Evolutionary conservation across 2,888 invertebrate species (phyloP), one percentile per base, ranked within the genome.

Genomic region (Marasmarcha lunaedactyla): DNA sequence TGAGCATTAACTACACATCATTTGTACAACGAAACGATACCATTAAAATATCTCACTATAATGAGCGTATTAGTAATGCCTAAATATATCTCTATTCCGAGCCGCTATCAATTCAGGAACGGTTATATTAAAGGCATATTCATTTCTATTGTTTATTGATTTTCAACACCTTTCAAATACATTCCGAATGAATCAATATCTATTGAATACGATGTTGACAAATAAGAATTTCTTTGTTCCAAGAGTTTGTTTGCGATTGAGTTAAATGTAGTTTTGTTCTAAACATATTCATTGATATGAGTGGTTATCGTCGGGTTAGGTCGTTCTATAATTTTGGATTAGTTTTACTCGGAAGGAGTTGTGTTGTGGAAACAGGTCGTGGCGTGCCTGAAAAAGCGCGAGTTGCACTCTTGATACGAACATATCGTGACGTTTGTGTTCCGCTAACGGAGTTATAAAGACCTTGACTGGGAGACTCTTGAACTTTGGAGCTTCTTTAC

Each of bases 391-490:
- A 33, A 42, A 41, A 42, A 45, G 43, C n/a, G 42, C 39, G 35
- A 35, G 14, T 7, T 35, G 14, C 14, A 35, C 15, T 3, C 14
- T 14, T 30, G 30, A 30, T 30, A 30, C 30, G 30, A 9, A 62
- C 55, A 48, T 50, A 58, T 73, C 79, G 81, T 79, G 79, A 73
- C 71, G 69, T 60, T 54, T 59, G 51, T 76, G 79, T 63, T 61
- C 77, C 64, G 72, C 71, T 81, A 79, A 74, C 79, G 77, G 79
- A 59, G 57, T 67, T 63, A 52, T 57, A 54, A 56, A 54, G 73
- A 71, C 78, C 78, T 78, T 78, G 77, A 68, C 57, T 63, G 53
- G 49, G 52, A 49, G 55, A 55, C 49, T 54, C 46, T 59, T 72
- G 69, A 70, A 70, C 71, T 68, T 62, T 59, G 51, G 46, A 51